Evolutionary conservation across 2,888 invertebrate genomes (phyloP).

Genomic region (Cyaniris semiargus): DNA sequence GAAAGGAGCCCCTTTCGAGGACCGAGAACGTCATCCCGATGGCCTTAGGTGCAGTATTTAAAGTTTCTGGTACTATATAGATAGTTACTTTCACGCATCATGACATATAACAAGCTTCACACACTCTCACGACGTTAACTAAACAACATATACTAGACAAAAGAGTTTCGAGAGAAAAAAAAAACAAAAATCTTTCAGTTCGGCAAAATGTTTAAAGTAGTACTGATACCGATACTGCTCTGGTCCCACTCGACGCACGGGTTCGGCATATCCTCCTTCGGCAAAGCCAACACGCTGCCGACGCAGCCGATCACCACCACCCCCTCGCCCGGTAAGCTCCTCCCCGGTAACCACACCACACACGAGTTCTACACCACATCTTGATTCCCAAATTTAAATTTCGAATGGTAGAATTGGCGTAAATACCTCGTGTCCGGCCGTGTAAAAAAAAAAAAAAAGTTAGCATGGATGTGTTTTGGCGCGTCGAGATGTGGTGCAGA

Average conservation of each 20-base stretch:
- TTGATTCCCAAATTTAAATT: slow-evolving; percentile 42
- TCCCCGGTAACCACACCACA: slow-evolving; percentile 20
- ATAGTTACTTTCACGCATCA: slow-evolving; percentile 17
- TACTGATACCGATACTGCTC: slow-evolving; percentile 49
- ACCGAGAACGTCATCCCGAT: background rate
- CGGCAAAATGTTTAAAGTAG: slow-evolving; percentile 5
- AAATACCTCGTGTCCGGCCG: background rate
- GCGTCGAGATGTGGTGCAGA: slow-evolving; percentile 72
- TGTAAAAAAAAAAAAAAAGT: slow-evolving; percentile 15
- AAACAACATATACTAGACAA: slow-evolving; percentile 11
- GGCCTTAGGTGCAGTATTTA: background rate
- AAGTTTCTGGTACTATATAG: background rate
- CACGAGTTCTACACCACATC: slow-evolving; percentile 49
- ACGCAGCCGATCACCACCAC: slow-evolving; percentile 65
- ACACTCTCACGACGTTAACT: slow-evolving; percentile 25
- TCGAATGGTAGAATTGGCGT: slow-evolving; percentile 27
- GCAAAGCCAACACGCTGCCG: slow-evolving; percentile 69
- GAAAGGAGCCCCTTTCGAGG: background rate
- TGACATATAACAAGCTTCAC: slow-evolving; percentile 20
- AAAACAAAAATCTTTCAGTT: slow-evolving; percentile 36
- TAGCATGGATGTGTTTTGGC: slow-evolving; percentile 61
- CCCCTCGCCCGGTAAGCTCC: slow-evolving; percentile 64
- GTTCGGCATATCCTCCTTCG: slow-evolving; percentile 70
- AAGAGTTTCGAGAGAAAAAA: background rate
- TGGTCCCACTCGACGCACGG: slow-evolving; percentile 48